Conservation (phyloP, 2,888 invertebrate genomes). For the Pristionchus fissidentatus region DNA sequence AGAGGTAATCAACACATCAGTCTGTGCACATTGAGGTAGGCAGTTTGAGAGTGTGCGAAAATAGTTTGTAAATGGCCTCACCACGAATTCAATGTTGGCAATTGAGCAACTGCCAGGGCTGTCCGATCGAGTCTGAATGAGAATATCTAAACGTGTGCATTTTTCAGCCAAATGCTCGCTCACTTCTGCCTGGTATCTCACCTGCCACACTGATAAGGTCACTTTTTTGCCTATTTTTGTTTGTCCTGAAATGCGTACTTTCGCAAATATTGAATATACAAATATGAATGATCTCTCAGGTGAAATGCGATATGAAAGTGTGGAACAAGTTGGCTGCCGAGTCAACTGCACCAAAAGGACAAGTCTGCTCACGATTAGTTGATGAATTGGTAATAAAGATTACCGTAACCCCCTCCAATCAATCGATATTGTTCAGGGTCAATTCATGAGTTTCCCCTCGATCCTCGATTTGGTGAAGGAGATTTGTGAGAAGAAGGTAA, state of each 20-base stretch:
- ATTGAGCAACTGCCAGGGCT: too few relatives aligned
- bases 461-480: conserved; percentile 49
- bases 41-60: neutral
- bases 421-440: neutral
- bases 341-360: conserved; percentile 43
- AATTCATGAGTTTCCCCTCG: conserved; percentile 43
- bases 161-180: conserved; percentile 49
- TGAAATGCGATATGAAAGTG: conserved; percentile 43
- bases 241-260: neutral
- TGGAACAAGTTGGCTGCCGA: conserved; percentile 45
- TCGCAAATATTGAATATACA: neutral
- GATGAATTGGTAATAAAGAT: conserved; percentile 24
- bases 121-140: neutral
- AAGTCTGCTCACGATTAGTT: conserved; percentile 47
- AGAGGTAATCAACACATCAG: too few relatives aligned
- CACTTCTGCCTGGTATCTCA: conserved; percentile 47
- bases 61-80: too few relatives aligned
- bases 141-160: neutral
- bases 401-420: neutral
- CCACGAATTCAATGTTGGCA: too few relatives aligned
- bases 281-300: neutral
- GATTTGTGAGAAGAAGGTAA: conserved; percentile 51
- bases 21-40: neutral
- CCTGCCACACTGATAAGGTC: conserved; percentile 21
- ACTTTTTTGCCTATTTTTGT: neutral